phyloP scores from a whole-genome alignment of 2,113 vertebrate genomes.

The Gambusia affinis region DNA sequence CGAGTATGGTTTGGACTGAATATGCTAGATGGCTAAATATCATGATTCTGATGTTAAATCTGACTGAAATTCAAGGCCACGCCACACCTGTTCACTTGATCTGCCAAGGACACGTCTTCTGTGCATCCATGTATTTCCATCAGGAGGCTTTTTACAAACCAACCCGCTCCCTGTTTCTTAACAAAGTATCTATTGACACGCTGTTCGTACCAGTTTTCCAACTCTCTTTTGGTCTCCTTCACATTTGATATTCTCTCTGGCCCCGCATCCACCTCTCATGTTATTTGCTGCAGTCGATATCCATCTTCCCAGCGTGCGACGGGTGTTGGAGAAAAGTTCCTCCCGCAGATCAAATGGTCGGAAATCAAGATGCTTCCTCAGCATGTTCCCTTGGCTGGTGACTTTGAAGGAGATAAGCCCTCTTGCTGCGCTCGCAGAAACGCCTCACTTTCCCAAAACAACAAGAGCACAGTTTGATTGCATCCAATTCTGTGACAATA shows the following conservation, averaged over 20 bases:
- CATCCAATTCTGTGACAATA: slow-evolving; percentile 57
- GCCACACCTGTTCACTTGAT: slow-evolving; percentile 23
- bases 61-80: slow-evolving; percentile 33
- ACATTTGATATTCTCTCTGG: slow-evolving; percentile 64
- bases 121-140: slow-evolving; percentile 29
- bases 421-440: slow-evolving; percentile 58
- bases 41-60: slow-evolving; percentile 20
- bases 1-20: slow-evolving; percentile 9
- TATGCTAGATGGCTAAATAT: slow-evolving; percentile 6
- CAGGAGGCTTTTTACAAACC: slow-evolving; percentile 35
- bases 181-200: slow-evolving; percentile 46
- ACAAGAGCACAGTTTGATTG: slow-evolving; percentile 67
- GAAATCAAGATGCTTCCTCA: slow-evolving; percentile 74
- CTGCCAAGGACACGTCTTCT: slow-evolving; percentile 18
- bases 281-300: slow-evolving; percentile 75
- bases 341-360: slow-evolving; percentile 72
- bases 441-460: slow-evolving; percentile 56
- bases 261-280: slow-evolving; percentile 53
- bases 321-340: slow-evolving; percentile 61
- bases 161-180: slow-evolving; percentile 27
- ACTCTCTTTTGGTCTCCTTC: slow-evolving; percentile 38
- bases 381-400: slow-evolving; percentile 61
- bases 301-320: slow-evolving; percentile 52
- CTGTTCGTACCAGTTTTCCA: slow-evolving; percentile 8
- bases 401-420: slow-evolving; percentile 79